Evolutionary conservation across 1,140 invertebrate genomes (phyloP).

Genomic region (Trissolcus basalis): DNA sequence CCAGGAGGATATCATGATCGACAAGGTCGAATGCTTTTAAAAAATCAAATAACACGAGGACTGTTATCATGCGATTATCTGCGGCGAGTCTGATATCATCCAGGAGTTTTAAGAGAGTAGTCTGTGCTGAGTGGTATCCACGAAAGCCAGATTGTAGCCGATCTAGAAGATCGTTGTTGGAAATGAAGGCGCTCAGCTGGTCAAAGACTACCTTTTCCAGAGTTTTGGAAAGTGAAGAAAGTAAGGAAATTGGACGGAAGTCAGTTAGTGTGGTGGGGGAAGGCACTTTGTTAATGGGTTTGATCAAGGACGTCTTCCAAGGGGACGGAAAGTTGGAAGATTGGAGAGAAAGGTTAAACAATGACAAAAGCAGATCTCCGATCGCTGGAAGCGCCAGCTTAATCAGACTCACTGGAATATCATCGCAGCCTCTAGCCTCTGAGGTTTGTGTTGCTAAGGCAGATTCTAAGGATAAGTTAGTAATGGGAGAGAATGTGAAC

Average conservation of each 20-base stretch:
- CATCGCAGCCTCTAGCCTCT: neutral
- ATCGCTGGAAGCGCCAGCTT: neutral
- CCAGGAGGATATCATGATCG: neutral
- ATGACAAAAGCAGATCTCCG: neutral
- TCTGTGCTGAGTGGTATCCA: neutral
- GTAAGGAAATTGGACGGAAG: neutral
- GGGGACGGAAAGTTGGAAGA: neutral
- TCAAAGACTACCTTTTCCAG: neutral
- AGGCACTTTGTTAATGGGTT: neutral
- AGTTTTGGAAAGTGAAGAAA: neutral
- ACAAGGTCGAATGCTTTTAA: neutral
- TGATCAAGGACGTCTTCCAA: neutral
- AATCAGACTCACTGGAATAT: neutral
- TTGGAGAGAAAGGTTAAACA: neutral
- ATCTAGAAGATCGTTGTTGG: neutral
- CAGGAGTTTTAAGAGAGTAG: neutral
- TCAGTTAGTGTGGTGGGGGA: neutral
- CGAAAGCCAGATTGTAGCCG: slow-evolving; percentile 1
- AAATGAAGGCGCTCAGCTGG: neutral
- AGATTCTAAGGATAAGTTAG: neutral
- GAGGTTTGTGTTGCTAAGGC: neutral
- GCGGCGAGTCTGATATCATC: slow-evolving; percentile 5
- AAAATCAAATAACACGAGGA: neutral
- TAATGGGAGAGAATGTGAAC: neutral
- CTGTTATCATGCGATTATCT: neutral